Conservation (phyloP, 2,888 invertebrate species). For the Syritta pipiens region DNA sequence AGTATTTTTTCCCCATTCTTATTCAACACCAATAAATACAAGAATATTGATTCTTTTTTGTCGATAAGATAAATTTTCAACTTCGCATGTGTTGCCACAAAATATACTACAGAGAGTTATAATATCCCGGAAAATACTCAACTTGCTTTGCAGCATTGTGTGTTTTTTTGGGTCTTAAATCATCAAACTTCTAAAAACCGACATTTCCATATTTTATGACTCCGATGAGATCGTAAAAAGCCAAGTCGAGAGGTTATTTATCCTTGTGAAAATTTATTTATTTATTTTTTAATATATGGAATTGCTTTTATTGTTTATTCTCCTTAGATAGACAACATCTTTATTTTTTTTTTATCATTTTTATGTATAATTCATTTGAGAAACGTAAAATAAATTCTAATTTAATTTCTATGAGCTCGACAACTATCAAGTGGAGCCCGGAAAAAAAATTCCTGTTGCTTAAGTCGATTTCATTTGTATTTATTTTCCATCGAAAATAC, state of each 20-base stretch:
- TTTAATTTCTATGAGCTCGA: too few relatives aligned
- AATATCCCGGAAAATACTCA: slow-evolving; percentile 6
- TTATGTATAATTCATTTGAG: too few relatives aligned
- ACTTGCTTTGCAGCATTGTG: not conserved
- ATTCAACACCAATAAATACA: too few relatives aligned
- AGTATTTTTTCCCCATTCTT: too few relatives aligned
- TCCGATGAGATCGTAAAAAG: not conserved
- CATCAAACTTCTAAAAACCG: slow-evolving; percentile 14
- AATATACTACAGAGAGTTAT: slow-evolving; percentile 5
- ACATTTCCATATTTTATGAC: slow-evolving; percentile 4
- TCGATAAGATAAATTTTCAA: not conserved
- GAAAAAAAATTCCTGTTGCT: too few relatives aligned
- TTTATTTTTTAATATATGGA: not conserved
- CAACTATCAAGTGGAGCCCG: too few relatives aligned
- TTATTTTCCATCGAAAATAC: too few relatives aligned
- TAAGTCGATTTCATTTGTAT: too few relatives aligned
- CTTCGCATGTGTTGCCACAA: slow-evolving; percentile 6
- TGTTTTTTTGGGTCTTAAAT: slow-evolving; percentile 12
- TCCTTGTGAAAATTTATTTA: not conserved
- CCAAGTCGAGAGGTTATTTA: slow-evolving; percentile 7
- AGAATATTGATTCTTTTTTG: not conserved
- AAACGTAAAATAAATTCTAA: too few relatives aligned
- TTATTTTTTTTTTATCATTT: not conserved
- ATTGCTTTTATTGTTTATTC: not conserved
- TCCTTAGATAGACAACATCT: not conserved